A percentile compares a stretch with the other conserved stretches of the same genome.
Evolutionary conservation across 1,140 invertebrate species (phyloP).

Genomic region (Drosophila persimilis): DNA sequence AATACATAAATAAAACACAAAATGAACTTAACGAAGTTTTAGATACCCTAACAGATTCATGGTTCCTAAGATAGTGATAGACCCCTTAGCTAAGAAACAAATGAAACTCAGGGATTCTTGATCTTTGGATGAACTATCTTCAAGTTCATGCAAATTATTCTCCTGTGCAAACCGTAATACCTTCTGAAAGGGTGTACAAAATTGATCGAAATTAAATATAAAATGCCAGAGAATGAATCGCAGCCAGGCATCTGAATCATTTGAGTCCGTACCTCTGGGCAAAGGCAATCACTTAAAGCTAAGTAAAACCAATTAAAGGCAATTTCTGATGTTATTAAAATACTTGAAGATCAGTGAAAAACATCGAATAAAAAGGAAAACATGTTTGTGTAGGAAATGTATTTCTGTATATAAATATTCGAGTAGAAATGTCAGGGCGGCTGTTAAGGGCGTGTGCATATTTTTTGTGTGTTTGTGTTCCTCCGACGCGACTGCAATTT

Average conservation of each 20-base stretch:
- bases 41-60: too few species aligned
- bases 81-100: too few species aligned
- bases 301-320: constrained; percentile 52
- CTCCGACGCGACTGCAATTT: constrained; percentile 50
- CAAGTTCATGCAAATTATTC: too few species aligned
- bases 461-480: constrained; percentile 13
- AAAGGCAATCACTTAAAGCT: constrained; percentile 20
- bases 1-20: neutral
- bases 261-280: neutral
- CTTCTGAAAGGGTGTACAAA: neutral
- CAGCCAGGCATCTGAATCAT: constrained; percentile 42
- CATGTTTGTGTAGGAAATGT: constrained; percentile 17
- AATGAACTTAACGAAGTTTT: too few species aligned
- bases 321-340: constrained; percentile 39
- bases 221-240: constrained; percentile 14
- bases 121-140: too few species aligned
- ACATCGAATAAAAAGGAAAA: constrained; percentile 30
- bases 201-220: constrained; percentile 20
- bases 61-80: neutral
- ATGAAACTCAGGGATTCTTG: too few species aligned
- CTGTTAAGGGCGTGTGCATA: constrained; percentile 49
- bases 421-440: constrained; percentile 7
- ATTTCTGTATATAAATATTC: constrained; percentile 8
- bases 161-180: too few species aligned
- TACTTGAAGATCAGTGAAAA: constrained; percentile 14